Evolutionary conservation across 2,888 invertebrate genomes (phyloP).

Genomic region (Caradrina clavipalpis): DNA sequence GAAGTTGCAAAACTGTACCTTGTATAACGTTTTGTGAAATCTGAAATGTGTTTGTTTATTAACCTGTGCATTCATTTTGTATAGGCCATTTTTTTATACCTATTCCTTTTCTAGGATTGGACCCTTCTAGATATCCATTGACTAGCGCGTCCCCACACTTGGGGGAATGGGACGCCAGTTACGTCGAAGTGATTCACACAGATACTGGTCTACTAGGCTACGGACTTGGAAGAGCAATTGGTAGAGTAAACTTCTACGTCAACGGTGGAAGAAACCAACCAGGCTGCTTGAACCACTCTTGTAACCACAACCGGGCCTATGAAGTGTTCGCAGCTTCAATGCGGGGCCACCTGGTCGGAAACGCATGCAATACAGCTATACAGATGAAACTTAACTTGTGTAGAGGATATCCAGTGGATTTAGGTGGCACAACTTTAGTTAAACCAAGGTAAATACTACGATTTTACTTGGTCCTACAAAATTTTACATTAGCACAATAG

Average conservation of each 20-base stretch:
- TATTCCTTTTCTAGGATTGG: constrained; percentile 69
- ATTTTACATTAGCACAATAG: not conserved
- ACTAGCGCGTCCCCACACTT: constrained; percentile 68
- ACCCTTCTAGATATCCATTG: constrained; percentile 75
- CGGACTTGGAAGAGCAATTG: constrained; percentile 94
- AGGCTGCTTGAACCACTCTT: constrained; percentile 75
- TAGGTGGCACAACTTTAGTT: constrained; percentile 69
- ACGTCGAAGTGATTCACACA: constrained; percentile 84
- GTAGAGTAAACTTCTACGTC: constrained; percentile 96
- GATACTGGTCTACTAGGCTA: constrained; percentile 72
- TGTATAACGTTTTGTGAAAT: no score
- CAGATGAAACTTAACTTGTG: constrained; percentile 73
- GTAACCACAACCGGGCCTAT: constrained; percentile 77
- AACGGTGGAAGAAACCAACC: constrained; percentile 95
- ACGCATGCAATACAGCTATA: constrained; percentile 64
- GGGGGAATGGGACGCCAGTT: constrained; percentile 70
- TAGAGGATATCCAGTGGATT: constrained; percentile 61
- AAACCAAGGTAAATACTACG: not conserved
- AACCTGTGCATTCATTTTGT: not conserved
- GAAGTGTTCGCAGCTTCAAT: constrained; percentile 76
- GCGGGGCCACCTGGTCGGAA: constrained; percentile 62
- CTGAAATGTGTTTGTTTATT: not conserved
- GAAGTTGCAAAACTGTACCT: no score
- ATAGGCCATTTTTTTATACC: not conserved
- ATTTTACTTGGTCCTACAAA: not conserved